Evolutionary conservation across 2,888 invertebrate species (phyloP).

Genomic region (Leucozona laternaria): DNA sequence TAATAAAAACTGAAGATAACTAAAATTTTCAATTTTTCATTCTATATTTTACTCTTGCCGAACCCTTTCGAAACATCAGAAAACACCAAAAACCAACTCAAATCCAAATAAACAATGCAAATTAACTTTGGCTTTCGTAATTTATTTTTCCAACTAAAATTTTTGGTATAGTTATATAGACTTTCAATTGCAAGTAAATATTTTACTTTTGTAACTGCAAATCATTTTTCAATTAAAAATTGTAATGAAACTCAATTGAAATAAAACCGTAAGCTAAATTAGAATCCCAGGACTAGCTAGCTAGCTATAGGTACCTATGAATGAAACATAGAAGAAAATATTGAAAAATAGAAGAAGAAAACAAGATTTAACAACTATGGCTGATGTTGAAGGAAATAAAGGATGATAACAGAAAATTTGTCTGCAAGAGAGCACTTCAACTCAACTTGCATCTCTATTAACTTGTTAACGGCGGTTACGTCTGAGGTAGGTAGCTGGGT

Average conservation of each 20-base stretch:
- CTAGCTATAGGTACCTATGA: background rate
- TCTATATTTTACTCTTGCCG: background rate
- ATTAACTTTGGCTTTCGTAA: background rate
- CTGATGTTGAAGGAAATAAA: conserved; percentile 56
- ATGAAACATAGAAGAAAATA: conserved; percentile 3
- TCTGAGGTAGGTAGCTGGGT: conserved; percentile 61
- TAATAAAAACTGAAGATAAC: background rate
- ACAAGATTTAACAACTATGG: conserved; percentile 29
- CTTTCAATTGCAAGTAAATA: conserved; percentile 10
- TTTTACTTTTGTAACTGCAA: conserved; percentile 19
- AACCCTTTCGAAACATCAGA: background rate
- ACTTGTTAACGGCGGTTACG: conserved; percentile 72
- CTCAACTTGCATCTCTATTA: conserved; percentile 73
- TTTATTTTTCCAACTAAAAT: background rate
- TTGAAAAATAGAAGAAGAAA: conserved; percentile 11
- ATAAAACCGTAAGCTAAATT: conserved; percentile 66
- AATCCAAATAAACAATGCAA: conserved; percentile 4
- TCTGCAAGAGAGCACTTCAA: conserved; percentile 69
- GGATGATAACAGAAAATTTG: conserved; percentile 70
- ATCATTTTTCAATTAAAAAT: conserved; percentile 72
- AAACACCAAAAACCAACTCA: background rate
- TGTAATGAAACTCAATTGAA: conserved; percentile 60
- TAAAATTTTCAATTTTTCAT: background rate
- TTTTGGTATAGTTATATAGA: background rate
- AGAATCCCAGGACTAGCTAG: conserved; percentile 17